Evolutionary conservation across 2,113 vertebrate species (phyloP).

Genomic region (Silurus meridionalis): DNA sequence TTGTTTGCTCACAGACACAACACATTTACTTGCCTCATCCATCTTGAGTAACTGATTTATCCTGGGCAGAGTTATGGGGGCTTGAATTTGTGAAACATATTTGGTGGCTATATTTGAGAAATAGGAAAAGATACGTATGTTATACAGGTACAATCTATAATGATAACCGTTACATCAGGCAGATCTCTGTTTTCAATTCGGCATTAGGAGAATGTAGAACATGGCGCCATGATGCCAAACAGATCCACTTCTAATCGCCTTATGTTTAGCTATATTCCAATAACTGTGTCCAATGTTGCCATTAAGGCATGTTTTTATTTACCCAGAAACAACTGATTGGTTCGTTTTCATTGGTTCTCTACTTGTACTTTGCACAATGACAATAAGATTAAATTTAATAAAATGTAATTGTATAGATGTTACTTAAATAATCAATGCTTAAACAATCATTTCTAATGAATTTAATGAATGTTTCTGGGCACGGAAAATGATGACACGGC

Average conservation of each 20-base stretch:
- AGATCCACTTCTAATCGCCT: not conserved
- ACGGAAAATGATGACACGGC: no score
- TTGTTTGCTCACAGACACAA: not conserved
- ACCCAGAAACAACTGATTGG: not conserved
- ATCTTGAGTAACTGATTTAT: no score
- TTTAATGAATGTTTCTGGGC: not conserved
- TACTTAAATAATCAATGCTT: no score
- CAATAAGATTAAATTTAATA: no score
- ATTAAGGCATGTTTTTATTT: not conserved
- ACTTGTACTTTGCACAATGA: no score
- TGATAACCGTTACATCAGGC: not conserved
- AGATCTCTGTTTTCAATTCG: not conserved
- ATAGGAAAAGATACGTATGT: not conserved
- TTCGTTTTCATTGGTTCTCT: no score
- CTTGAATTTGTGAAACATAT: no score
- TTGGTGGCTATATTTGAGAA: not conserved
- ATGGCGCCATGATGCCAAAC: not conserved
- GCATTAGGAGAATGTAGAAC: not conserved
- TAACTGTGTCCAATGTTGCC: not conserved
- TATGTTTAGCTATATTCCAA: not conserved
- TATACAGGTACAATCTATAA: not conserved
- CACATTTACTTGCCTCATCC: not conserved
- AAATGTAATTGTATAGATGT: no score
- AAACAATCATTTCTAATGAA: not conserved
- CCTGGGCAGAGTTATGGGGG: no score